Evolutionary conservation across 2,888 invertebrate genomes (phyloP), one percentile per base, ranked within the genome.

Genomic region (Dione vanillae): DNA sequence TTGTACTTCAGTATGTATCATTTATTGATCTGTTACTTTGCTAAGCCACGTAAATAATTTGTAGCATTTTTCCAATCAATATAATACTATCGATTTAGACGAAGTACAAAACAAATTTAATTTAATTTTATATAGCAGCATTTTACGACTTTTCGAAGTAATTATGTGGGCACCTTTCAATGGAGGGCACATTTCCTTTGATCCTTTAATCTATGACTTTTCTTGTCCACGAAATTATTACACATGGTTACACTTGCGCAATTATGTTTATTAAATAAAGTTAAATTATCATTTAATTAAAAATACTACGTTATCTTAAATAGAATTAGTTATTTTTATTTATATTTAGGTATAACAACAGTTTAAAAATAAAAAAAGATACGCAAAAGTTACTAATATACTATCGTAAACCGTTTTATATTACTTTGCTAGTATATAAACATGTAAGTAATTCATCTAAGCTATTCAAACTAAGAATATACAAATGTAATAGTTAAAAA

Each of bases 201-300:
- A 70, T 66, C 59, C 59, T 61, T 65, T 66, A 70, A 70, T 70
- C 43, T 65, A 19, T 65, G 59, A 65, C 65, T 61, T 51, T 51
- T 49, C 56, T 41, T 69, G 47, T 51, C 35, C 51, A 37, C 45
- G 7, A 58, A 70, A 70, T 61, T 70, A 61, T 61, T 65, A 35
- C 20, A 61, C 58, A 19, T 52, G 51, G 37, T 19, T 59, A 35
- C 49, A 16, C 16, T n/a, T 35, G n/a, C 9, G 7, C 0, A 37
- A 41, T 35, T 27, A 61, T 27, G 16, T 59, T 16, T 14, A 10
- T 56, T 16, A 6, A 56, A 37, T 56, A 20, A 2, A 49, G 19
- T 19, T 49, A 11, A 49, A 49, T 20, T 19, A 19, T 49, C 19
- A 19, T 11, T 49, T 2, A 47, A 16, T 47, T 47, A 47, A 16